These are phyloP conservation scores for Caradrina clavipalpis DNA, from an alignment of 2,888 invertebrate species.

Conservation along the genomic window DNA sequence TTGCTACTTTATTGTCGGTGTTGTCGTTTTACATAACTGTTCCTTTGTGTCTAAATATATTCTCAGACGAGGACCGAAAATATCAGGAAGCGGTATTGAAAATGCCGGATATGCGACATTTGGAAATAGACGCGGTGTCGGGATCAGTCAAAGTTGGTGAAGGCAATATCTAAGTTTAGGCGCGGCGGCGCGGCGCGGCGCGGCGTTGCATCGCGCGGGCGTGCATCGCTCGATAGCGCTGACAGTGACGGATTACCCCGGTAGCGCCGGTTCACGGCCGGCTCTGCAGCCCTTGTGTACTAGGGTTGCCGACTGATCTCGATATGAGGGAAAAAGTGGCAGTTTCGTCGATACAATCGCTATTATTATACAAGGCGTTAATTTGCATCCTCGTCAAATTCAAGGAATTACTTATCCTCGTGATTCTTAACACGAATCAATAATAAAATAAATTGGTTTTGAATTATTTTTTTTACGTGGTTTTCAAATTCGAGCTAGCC, in stretches of 20 bases:
- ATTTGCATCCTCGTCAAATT: too few relatives aligned
- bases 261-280: slow-evolving; percentile 80
- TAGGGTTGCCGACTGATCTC: slow-evolving; percentile 56
- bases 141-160: slow-evolving; percentile 87
- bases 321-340: slow-evolving; percentile 35
- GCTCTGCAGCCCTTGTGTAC: slow-evolving; percentile 65
- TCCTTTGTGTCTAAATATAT: slow-evolving; percentile 32
- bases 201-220: slow-evolving; percentile 75
- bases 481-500: too few relatives aligned
- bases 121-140: slow-evolving; percentile 75
- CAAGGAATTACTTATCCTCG: too few relatives aligned
- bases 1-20: slow-evolving; percentile 15
- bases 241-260: slow-evolving; percentile 86
- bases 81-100: slow-evolving; percentile 55
- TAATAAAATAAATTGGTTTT: too few relatives aligned
- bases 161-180: slow-evolving; percentile 88
- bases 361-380: too few relatives aligned
- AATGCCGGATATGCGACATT: slow-evolving; percentile 69
- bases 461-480: too few relatives aligned
- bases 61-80: slow-evolving; percentile 29
- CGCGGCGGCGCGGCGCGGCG: slow-evolving; percentile 61
- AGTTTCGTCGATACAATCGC: slow-evolving; percentile 22
- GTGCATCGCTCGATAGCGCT: slow-evolving; percentile 88
- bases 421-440: too few relatives aligned
- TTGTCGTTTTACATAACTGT: slow-evolving; percentile 38